A percentile compares a stretch with the other conserved stretches of the same genome.
phyloP scores from a whole-genome alignment of 1,140 invertebrate species.

The Daktulosphaira vitifoliae region DNA sequence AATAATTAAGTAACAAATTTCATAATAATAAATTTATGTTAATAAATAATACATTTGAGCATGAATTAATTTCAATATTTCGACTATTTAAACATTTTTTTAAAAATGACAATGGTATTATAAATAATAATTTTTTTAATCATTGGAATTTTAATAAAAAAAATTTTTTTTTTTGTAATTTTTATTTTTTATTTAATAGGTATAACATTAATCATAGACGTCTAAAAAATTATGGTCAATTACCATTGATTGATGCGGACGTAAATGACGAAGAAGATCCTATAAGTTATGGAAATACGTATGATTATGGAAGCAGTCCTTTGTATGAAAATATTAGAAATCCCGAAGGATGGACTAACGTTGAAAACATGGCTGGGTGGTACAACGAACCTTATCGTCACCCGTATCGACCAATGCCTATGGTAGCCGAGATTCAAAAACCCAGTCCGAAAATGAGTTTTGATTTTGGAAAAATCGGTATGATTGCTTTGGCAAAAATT shows the following conservation, averaged over 20 bases:
- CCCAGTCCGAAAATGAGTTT: constrained; percentile 20
- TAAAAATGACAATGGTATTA: too few species aligned
- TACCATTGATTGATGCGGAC: background rate
- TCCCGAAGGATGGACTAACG: background rate
- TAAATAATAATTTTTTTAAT: too few species aligned
- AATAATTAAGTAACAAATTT: too few species aligned
- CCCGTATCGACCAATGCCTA: background rate
- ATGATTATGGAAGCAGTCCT: background rate
- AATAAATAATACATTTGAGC: too few species aligned
- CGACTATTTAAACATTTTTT: too few species aligned
- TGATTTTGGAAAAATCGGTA: constrained; percentile 26
- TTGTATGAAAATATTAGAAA: too few species aligned
- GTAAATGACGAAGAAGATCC: constrained; percentile 4
- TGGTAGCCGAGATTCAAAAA: constrained; percentile 9
- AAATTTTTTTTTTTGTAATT: too few species aligned
- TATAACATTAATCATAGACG: constrained; percentile 16
- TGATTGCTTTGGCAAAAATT: constrained; percentile 31
- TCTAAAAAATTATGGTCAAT: constrained; percentile 4
- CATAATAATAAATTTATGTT: too few species aligned
- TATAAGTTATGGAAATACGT: background rate
- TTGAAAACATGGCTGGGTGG: background rate
- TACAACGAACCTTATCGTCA: background rate
- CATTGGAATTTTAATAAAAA: too few species aligned
- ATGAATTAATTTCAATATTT: too few species aligned
- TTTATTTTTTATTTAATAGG: too few species aligned